phyloP scores from a whole-genome alignment of 2,888 invertebrate genomes.

The Heliconius ismenius region DNA sequence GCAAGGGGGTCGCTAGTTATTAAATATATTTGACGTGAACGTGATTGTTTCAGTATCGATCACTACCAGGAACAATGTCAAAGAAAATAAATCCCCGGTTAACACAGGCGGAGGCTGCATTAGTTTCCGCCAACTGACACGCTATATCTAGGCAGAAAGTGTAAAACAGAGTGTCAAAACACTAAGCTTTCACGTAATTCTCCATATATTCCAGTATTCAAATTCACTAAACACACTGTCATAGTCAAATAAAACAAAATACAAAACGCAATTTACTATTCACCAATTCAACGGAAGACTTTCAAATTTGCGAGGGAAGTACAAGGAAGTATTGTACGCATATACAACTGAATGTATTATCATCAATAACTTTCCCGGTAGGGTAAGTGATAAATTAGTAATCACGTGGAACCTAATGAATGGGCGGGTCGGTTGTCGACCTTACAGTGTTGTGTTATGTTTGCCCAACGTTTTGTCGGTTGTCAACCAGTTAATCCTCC shows the following conservation, averaged over 20 bases:
- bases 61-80: too few relatives aligned
- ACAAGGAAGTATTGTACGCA: slow-evolving; percentile 27
- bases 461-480: slow-evolving; percentile 60
- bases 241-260: not conserved
- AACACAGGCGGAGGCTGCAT: too few relatives aligned
- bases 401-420: slow-evolving; percentile 64
- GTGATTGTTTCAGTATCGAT: not conserved
- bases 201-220: too few relatives aligned
- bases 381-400: slow-evolving; percentile 61
- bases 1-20: too few relatives aligned
- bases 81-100: too few relatives aligned
- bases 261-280: slow-evolving; percentile 15
- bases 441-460: slow-evolving; percentile 60
- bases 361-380: slow-evolving; percentile 47
- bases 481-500: slow-evolving; percentile 79
- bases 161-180: too few relatives aligned
- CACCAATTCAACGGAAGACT: slow-evolving; percentile 38
- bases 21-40: not conserved
- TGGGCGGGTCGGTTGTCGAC: slow-evolving; percentile 73
- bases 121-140: too few relatives aligned
- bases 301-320: slow-evolving; percentile 36
- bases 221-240: too few relatives aligned
- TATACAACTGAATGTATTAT: slow-evolving; percentile 32
- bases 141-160: too few relatives aligned
- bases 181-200: too few relatives aligned